phyloP scores from a whole-genome alignment of 2,888 invertebrate genomes.

The Octonoba sinensis region DNA sequence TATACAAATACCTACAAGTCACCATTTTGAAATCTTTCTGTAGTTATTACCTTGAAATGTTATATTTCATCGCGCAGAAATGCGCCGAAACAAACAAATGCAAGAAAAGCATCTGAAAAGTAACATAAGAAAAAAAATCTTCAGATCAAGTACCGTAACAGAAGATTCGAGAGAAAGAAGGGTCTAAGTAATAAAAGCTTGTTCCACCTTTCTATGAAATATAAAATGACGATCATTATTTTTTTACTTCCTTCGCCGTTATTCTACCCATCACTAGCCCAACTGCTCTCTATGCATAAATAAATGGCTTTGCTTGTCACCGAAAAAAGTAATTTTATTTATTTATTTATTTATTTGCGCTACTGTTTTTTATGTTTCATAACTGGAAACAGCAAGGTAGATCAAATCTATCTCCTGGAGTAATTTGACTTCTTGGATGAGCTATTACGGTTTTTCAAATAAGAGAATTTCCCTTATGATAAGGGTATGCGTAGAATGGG shows the following conservation, averaged over 20 bases:
- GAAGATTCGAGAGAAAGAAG: too few relatives aligned
- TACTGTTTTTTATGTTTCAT: constrained; percentile 12
- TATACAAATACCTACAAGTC: too few relatives aligned
- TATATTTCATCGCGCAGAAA: too few relatives aligned
- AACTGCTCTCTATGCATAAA: constrained; percentile 16
- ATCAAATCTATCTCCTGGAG: constrained; percentile 12
- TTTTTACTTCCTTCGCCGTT: not conserved
- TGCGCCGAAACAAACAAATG: not conserved
- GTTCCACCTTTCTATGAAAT: constrained; percentile 12
- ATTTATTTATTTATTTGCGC: constrained; percentile 21
- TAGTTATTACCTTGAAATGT: too few relatives aligned
- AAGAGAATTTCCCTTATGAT: constrained; percentile 11
- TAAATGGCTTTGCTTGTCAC: constrained; percentile 46
- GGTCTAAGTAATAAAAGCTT: constrained; percentile 14
- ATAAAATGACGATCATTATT: constrained; percentile 25
- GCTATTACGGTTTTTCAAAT: constrained; percentile 43
- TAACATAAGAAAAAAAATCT: not conserved
- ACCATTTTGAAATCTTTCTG: too few relatives aligned
- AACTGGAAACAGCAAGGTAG: not conserved
- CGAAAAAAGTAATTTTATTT: constrained; percentile 25
- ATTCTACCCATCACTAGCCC: constrained; percentile 2
- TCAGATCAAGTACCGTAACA: not conserved
- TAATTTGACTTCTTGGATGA: constrained; percentile 27
- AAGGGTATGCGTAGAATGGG: constrained; percentile 6
- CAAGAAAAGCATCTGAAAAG: not conserved